Conservation (phyloP, 1,140 invertebrate species). For the Helicorthomorpha holstii region DNA sequence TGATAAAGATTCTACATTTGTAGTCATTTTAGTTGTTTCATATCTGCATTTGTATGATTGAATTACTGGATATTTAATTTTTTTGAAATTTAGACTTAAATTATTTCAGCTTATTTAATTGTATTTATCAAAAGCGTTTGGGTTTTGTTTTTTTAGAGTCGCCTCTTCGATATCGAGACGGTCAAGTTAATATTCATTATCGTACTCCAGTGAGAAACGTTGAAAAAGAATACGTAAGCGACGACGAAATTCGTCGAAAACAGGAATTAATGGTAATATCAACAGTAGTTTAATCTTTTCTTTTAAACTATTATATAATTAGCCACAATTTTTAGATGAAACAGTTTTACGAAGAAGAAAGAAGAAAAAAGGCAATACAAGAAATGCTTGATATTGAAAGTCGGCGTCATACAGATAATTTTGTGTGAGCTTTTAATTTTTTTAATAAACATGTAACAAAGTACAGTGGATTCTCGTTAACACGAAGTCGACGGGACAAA, state of each 20-base stretch:
- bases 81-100: no score
- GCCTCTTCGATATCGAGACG: slow-evolving; percentile 67
- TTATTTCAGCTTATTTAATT: not conserved
- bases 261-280: no score
- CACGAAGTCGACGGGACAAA: no score
- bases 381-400: slow-evolving; percentile 82
- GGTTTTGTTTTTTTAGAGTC: slow-evolving; percentile 47
- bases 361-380: slow-evolving; percentile 67
- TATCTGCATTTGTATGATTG: no score
- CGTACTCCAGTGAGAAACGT: slow-evolving; percentile 64
- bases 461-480: no score
- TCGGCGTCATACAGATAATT: slow-evolving; percentile 74
- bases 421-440: slow-evolving; percentile 52
- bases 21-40: no score
- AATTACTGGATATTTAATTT: no score
- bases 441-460: no score
- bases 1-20: no score
- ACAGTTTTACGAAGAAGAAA: slow-evolving; percentile 70
- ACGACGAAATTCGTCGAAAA: slow-evolving; percentile 49
- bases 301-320: no score
- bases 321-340: slow-evolving; percentile 73
- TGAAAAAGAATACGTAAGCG: slow-evolving; percentile 51
- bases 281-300: no score
- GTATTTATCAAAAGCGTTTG: no score
- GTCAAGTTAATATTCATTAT: slow-evolving; percentile 86